Base-by-base conservation (phyloP, 2,888 invertebrate genomes). In the Protula sp. region DNA sequence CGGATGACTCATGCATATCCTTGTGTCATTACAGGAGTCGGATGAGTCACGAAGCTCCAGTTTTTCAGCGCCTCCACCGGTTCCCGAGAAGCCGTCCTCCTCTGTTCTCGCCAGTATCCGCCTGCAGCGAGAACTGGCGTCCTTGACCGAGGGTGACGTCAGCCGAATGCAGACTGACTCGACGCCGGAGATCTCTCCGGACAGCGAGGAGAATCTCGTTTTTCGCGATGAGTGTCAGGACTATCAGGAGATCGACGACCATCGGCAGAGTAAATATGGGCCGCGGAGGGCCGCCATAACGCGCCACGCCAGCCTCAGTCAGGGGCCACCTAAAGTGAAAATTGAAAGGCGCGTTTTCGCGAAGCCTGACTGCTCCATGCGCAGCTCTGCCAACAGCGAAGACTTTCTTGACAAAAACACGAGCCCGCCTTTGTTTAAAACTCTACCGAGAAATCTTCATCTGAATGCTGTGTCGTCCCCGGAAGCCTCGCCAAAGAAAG, bases 301-400 rank as follows among this genome's bases (percentile, higher is more conserved):
- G 31, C 4, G 55, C 2, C 4, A 30, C 29, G 14, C 29, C 45
- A 45, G 19, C 45, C 45, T 45, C 45, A 14, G 55, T n/a, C 26
- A n/a, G 53, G 54, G 58, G n/a, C 59, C 64, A 22, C 67, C 66
- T 19, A 57, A 60, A 61, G 72, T 80, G 28, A 69, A 72, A 47
- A 78, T 80, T 24, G 79, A 79, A 60, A 68, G 80, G 30, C 78
- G 77, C 60, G 70, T 74, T 28, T 76, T 75, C 58, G 70, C 61
- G 31, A 57, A 57, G 28, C 48, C 57, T 14, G 5, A 22, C 19
- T 5, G 5, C 9, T 50, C 14, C 5, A 38, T 38, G 38, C 5
- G 38, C 5, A 38, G 38, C 14, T 38, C 38, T 38, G 38, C 38
- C 9, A 19, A 19, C 9, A 19, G 19, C 19, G 38, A 38, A 14